Percentiles rank a stretch among this genome's conserved stretches.
Evolutionary conservation across 64 coral and sea anemone genomes (phyloP).

Genomic region (Montipora capricornis): DNA sequence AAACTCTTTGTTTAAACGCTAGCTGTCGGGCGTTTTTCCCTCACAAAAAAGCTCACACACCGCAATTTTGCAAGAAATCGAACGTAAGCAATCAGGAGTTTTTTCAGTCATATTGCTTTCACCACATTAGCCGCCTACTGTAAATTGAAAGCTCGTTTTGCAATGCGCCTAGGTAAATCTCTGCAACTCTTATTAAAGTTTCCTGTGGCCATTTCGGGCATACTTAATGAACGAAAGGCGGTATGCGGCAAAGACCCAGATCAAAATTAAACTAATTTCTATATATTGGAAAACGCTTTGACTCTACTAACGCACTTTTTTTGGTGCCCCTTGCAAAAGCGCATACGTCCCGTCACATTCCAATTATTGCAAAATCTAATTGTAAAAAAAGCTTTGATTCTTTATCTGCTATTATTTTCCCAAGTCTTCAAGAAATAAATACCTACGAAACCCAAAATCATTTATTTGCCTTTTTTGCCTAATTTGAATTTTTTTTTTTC

Average conservation of each 20-base stretch:
- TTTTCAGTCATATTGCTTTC: constrained; percentile 15
- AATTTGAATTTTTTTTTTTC: background rate
- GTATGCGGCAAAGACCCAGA: background rate
- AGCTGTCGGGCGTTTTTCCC: constrained; percentile 16
- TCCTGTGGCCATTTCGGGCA: constrained; percentile 46
- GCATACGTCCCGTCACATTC: too few relatives aligned
- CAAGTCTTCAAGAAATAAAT: constrained; percentile 26
- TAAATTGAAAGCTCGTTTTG: constrained; percentile 25
- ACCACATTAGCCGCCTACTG: background rate
- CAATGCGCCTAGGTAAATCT: background rate
- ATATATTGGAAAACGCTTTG: constrained; percentile 3
- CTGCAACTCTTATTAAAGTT: constrained; percentile 43
- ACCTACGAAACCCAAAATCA: too few relatives aligned
- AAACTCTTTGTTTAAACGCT: constrained; percentile 18
- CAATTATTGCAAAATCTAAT: background rate
- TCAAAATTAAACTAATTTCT: constrained; percentile 48
- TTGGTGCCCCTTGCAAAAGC: too few relatives aligned
- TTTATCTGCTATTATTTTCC: constrained; percentile 22
- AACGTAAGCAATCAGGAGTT: background rate
- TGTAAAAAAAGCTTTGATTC: constrained; percentile 1
- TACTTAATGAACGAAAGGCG: constrained; percentile 33
- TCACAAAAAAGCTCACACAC: background rate
- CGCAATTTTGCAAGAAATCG: background rate
- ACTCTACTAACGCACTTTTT: background rate
- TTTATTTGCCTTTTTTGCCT: too few relatives aligned